Evolutionary conservation across 2,888 invertebrate species (phyloP), one percentile per base, ranked within the genome.

Genomic region (Drosophila sordidula): DNA sequence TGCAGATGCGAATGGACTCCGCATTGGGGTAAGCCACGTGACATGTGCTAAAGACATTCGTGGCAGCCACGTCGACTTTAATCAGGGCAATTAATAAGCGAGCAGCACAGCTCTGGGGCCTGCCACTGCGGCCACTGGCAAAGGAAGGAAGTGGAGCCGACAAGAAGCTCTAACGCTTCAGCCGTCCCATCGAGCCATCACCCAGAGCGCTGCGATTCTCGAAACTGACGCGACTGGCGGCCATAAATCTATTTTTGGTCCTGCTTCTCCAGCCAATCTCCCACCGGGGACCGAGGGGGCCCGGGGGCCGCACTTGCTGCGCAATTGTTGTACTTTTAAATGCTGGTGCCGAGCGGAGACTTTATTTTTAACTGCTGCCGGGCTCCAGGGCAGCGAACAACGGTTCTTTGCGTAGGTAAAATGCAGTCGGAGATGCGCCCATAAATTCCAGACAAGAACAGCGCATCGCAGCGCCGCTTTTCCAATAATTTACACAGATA

Each of bases 201-300:
- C 86, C 75, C 86, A 67, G 83, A 83, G 84, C 78, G 70, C 39
- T 56, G 69, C 59, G 47, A 47, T 84, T 84, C 81, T 80, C 46
- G 55, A 69, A 83, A 80, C 59, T 52, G 64, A 62, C 63, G 70
- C 80, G 70, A 83, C 78, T 75, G 77, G 74, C 77, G 81, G 87
- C 74, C 73, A 87, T 85, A 85, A 88, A 85, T 85, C 85, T 85
- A 85, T 85, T 85, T 85, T 88, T 88, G 70, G 74, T 88, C 73
- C 89, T 86, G 78, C 25, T 59, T 54, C 67, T 80, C 67, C 78
- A 83, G 75, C 63, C 67, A 55, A 70, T 75, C 81, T 69, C 54
- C 41, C 72, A 61, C 56, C 22, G 18, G 29, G 34, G 52, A 45
- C 32, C 52, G 46, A 44, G 46, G 45, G 18, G 18, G 18, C 18